Conservation (phyloP, 2,888 invertebrate genomes). For the Malacosoma neustria region DNA sequence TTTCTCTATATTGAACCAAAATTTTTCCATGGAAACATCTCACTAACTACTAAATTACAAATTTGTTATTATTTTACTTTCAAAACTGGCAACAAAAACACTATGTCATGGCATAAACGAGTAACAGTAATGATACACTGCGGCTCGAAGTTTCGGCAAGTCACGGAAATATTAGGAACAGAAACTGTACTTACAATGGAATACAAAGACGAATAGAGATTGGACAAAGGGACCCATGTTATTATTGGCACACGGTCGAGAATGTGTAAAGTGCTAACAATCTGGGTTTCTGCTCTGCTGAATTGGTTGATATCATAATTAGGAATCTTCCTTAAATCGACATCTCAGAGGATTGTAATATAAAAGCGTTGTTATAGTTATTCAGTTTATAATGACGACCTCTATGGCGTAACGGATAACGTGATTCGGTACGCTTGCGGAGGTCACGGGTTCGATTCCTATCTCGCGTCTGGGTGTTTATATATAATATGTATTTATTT, state of each 20-base stretch:
- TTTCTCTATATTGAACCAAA: no score
- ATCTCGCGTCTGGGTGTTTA: no score
- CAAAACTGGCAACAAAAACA: constrained; percentile 10
- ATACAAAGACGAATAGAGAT: constrained; percentile 18
- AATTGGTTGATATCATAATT: constrained; percentile 2
- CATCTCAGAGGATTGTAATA: no score
- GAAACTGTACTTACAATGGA: constrained; percentile 27
- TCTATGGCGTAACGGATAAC: no score
- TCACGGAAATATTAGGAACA: constrained; percentile 29
- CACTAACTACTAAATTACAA: no score
- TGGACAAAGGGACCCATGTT: constrained; percentile 2
- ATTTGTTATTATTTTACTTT: not conserved
- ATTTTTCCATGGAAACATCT: no score
- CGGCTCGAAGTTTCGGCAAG: constrained; percentile 18
- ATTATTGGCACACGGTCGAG: constrained; percentile 1
- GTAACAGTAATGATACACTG: constrained; percentile 20
- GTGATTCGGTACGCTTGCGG: no score
- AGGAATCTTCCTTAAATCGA: no score
- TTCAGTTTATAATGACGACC: no score
- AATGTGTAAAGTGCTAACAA: not conserved
- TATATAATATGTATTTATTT: no score
- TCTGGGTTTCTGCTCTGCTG: constrained; percentile 1
- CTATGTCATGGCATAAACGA: constrained; percentile 17
- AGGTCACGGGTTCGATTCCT: no score
- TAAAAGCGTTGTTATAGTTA: no score